Evolutionary conservation across 1,140 invertebrate species (phyloP).

Genomic region (Latrodectus geometricus): DNA sequence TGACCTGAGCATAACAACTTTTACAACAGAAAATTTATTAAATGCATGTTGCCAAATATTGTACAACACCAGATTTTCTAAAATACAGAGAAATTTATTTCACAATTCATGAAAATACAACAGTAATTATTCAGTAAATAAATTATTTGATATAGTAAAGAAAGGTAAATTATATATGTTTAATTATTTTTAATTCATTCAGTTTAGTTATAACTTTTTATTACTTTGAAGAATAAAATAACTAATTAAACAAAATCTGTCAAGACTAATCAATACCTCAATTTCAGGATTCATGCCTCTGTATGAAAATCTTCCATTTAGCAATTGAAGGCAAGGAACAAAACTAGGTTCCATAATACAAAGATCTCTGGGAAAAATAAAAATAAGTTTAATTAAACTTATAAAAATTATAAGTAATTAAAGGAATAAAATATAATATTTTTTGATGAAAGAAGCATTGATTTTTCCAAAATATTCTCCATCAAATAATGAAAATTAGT

Average conservation of each 20-base stretch:
- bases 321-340: constrained; percentile 79
- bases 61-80: not conserved
- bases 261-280: constrained; percentile 72
- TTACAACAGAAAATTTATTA: no score
- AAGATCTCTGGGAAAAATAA: constrained; percentile 73
- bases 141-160: not conserved
- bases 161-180: not conserved
- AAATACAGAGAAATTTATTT: not conserved
- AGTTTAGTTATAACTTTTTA: not conserved
- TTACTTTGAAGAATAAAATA: not conserved
- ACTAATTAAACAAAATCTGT: not conserved
- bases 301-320: constrained; percentile 85
- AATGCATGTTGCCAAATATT: not conserved
- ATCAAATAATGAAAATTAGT: no score
- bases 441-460: no score
- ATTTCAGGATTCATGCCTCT: constrained; percentile 90
- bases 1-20: no score
- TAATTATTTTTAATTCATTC: not conserved
- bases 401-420: not conserved
- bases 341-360: constrained; percentile 83
- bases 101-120: not conserved
- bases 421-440: not conserved
- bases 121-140: not conserved
- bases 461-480: no score
- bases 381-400: not conserved